Evolutionary conservation across 2,888 invertebrate species (phyloP).

Genomic region (Campopleginae sp.): DNA sequence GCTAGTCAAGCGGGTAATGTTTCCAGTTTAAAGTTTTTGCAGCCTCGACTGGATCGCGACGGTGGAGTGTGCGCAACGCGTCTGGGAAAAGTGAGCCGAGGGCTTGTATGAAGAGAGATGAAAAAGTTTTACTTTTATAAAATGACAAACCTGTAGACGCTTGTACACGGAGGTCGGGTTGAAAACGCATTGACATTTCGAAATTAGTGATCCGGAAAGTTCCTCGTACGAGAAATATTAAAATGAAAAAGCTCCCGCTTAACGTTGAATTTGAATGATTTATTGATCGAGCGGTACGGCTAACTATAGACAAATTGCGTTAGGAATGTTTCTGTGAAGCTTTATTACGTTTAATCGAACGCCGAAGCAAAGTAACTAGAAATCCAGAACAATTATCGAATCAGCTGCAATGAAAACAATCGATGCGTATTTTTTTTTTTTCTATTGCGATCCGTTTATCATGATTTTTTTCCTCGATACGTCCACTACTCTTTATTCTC

Average conservation of each 20-base stretch:
- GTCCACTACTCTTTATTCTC: not conserved
- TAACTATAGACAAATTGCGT: not conserved
- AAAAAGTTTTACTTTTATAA: constrained; percentile 55
- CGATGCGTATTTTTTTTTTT: constrained; percentile 37
- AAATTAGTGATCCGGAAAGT: not conserved
- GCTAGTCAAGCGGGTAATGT: constrained; percentile 81
- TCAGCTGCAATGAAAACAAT: not conserved
- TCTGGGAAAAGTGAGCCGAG: constrained; percentile 22
- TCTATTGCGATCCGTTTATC: constrained; percentile 5
- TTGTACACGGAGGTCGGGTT: not conserved
- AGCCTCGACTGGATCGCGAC: constrained; percentile 72
- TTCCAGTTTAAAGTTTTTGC: constrained; percentile 83
- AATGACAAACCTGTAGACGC: not conserved
- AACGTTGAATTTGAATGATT: not conserved
- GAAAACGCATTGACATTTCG: not conserved
- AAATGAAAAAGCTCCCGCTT: not conserved
- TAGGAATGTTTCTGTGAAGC: not conserved
- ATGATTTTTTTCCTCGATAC: constrained; percentile 19
- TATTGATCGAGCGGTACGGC: not conserved
- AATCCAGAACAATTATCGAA: not conserved
- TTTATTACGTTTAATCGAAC: not conserved
- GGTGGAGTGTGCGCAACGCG: constrained; percentile 35
- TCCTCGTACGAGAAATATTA: not conserved
- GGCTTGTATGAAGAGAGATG: constrained; percentile 36
- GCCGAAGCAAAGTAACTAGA: not conserved